These are phyloP conservation scores for Stramonita haemastoma DNA, from an alignment of 2,888 invertebrate genomes.

Conservation along the genomic window DNA sequence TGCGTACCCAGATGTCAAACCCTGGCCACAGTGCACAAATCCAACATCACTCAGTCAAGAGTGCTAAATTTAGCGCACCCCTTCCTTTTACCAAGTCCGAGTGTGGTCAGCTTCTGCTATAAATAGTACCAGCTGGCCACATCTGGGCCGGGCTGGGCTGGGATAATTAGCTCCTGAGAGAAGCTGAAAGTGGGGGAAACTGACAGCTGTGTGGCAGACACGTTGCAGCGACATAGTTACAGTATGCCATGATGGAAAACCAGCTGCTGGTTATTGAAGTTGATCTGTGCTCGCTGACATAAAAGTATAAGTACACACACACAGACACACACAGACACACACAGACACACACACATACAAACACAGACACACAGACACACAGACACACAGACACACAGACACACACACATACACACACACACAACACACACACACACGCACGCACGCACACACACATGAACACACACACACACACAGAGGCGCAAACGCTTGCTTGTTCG, in stretches of 20 bases:
- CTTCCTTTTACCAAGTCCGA: too few species aligned
- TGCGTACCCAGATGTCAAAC: constrained; percentile 51
- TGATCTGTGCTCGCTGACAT: background rate
- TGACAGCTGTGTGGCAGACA: background rate
- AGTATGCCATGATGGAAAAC: background rate
- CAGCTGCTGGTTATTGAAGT: background rate
- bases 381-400: background rate
- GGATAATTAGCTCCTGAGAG: too few species aligned
- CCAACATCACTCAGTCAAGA: too few species aligned
- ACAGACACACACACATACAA: background rate
- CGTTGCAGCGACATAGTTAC: background rate
- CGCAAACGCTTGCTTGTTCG: too few species aligned
- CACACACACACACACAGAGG: background rate
- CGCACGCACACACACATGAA: background rate
- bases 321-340: too few species aligned
- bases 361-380: background rate
- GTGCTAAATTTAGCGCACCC: too few species aligned
- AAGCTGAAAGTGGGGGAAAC: background rate
- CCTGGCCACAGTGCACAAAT: too few species aligned
- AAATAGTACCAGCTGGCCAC: too few species aligned
- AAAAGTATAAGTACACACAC: background rate
- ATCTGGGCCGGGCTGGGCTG: too few species aligned
- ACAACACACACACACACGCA: background rate
- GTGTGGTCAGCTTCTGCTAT: too few species aligned
- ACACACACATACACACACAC: background rate